Evolutionary conservation across 2,113 vertebrate genomes (phyloP).

Genomic region (Lutjanus erythropterus): DNA sequence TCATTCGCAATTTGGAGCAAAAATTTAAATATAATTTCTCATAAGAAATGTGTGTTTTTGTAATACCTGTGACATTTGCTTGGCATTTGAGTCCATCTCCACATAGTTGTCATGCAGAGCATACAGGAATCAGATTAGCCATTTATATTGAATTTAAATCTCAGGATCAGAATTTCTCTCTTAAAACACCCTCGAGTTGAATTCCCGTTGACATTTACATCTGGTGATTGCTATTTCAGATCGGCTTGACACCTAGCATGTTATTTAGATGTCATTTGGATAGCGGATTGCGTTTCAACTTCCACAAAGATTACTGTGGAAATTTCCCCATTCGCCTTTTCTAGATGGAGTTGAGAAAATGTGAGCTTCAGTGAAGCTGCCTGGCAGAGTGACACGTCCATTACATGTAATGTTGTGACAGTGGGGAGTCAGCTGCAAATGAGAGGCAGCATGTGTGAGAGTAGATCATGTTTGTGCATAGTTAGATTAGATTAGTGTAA

Average conservation of each 20-base stretch:
- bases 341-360: conserved; percentile 33
- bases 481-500: conserved; percentile 14
- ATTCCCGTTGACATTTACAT: conserved; percentile 74
- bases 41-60: conserved; percentile 41
- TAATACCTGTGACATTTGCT: conserved; percentile 77
- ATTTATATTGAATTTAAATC: conserved; percentile 75
- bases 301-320: conserved; percentile 38
- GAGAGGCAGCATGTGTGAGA: conserved; percentile 9
- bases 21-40: conserved; percentile 47
- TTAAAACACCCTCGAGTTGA: conserved; percentile 60
- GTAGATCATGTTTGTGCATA: not conserved
- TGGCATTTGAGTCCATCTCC: conserved; percentile 74
- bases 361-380: not conserved
- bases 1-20: not conserved
- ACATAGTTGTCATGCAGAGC: conserved; percentile 24
- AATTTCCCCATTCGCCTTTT: conserved; percentile 2
- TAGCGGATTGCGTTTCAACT: conserved; percentile 27
- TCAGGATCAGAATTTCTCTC: conserved; percentile 61
- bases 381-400: conserved; percentile 39
- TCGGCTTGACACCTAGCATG: conserved; percentile 43
- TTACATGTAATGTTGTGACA: conserved; percentile 58
- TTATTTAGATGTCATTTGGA: conserved; percentile 70
- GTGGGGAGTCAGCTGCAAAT: conserved; percentile 45
- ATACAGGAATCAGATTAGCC: conserved; percentile 50
- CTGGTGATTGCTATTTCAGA: conserved; percentile 66